Evolutionary conservation across 2,888 invertebrate genomes (phyloP).

Genomic region (Syrista parreyssii): DNA sequence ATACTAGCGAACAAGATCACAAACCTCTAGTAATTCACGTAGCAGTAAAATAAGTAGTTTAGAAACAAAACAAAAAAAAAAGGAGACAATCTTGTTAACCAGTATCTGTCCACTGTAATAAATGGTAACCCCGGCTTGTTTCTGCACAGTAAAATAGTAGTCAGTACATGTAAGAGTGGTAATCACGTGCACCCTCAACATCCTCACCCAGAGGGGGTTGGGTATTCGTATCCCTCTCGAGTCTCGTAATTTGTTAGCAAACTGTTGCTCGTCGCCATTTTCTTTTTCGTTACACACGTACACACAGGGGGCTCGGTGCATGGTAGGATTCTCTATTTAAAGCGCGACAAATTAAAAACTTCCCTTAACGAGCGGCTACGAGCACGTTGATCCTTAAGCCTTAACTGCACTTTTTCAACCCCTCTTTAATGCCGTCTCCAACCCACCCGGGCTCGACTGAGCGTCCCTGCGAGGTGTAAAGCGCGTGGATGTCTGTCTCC

Average conservation of each 20-base stretch:
- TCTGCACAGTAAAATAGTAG: background rate
- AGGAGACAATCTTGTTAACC: background rate
- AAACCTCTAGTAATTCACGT: background rate
- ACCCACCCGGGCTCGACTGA: background rate
- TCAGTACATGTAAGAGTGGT: background rate
- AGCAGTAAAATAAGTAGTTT: background rate
- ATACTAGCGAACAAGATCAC: background rate
- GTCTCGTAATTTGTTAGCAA: background rate
- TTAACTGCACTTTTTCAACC: background rate
- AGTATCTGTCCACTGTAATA: background rate
- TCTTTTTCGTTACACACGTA: background rate
- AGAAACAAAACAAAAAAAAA: background rate
- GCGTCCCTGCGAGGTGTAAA: background rate
- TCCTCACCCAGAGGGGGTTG: background rate
- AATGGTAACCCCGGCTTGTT: background rate
- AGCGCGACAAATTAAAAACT: slow-evolving; percentile 1
- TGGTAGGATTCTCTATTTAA: background rate
- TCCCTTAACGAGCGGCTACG: background rate
- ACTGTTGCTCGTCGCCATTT: background rate
- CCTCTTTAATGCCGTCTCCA: background rate
- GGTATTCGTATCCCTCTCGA: background rate
- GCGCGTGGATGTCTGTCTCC: background rate
- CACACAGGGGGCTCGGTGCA: background rate
- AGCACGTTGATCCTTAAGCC: background rate
- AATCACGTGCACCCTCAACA: background rate